These are phyloP conservation scores for Ecdyonurus torrentis DNA, from an alignment of 2,888 invertebrate genomes.

Conservation along the genomic window DNA sequence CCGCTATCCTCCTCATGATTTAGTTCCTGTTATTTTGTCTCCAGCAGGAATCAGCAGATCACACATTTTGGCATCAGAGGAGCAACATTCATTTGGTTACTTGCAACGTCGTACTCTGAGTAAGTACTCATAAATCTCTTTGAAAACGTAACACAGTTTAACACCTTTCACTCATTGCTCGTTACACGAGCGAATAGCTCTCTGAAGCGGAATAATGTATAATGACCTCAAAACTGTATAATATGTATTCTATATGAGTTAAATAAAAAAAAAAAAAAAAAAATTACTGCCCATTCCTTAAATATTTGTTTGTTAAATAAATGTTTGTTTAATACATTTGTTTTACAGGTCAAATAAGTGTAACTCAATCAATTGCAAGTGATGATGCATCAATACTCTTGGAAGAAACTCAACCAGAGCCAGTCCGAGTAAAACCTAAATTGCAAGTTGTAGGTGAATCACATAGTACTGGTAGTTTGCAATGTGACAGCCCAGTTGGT, in stretches of 20 bases:
- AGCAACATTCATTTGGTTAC: background rate
- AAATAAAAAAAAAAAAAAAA: too few species aligned
- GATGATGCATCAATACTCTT: slow-evolving; percentile 23
- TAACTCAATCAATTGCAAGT: slow-evolving; percentile 23
- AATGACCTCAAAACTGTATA: too few species aligned
- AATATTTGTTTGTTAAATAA: too few species aligned
- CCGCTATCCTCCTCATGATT: slow-evolving; percentile 32
- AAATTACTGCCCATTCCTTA: too few species aligned
- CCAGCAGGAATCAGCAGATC: slow-evolving; percentile 27
- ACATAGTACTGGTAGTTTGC: background rate
- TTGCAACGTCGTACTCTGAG: background rate
- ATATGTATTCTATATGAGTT: too few species aligned
- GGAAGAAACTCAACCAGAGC: background rate
- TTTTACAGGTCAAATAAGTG: slow-evolving; percentile 28
- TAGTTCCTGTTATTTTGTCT: slow-evolving; percentile 35
- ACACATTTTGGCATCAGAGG: slow-evolving; percentile 20
- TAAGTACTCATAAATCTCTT: too few species aligned
- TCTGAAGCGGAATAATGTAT: too few species aligned
- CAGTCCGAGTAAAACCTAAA: background rate
- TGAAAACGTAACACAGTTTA: too few species aligned
- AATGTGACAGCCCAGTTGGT: background rate
- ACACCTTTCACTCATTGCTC: too few species aligned
- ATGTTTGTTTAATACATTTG: background rate
- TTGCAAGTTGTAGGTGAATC: background rate
- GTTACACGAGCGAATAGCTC: too few species aligned